Evolutionary conservation across 2,888 invertebrate species (phyloP).

Genomic region (Heliconius hortense): DNA sequence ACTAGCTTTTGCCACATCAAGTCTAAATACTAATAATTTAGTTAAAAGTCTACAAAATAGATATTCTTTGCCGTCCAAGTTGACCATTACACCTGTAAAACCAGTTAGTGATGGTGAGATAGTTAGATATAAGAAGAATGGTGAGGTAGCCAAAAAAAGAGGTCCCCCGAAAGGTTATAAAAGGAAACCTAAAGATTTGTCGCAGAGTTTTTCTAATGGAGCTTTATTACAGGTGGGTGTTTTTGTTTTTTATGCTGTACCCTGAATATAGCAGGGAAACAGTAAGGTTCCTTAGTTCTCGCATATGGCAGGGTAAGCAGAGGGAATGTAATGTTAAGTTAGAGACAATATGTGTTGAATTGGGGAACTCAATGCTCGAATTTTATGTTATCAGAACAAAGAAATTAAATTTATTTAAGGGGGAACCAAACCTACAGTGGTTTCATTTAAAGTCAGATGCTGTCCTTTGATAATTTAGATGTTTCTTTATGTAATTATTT

Average conservation of each 20-base stretch:
- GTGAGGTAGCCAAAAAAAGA: slow-evolving; percentile 72
- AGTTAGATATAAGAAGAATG: slow-evolving; percentile 75
- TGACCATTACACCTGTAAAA: slow-evolving; percentile 67
- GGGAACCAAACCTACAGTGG: background rate
- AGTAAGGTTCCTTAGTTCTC: too few relatives aligned
- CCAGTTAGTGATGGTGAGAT: slow-evolving; percentile 57
- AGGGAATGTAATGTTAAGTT: background rate
- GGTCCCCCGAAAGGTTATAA: slow-evolving; percentile 76
- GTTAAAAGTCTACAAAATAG: slow-evolving; percentile 66
- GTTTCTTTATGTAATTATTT: background rate
- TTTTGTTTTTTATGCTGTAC: background rate
- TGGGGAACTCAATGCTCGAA: background rate
- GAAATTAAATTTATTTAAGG: background rate
- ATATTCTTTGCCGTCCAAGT: slow-evolving; percentile 66
- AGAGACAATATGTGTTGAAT: background rate
- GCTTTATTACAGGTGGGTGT: slow-evolving; percentile 58
- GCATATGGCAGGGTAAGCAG: background rate
- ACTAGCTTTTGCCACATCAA: slow-evolving; percentile 57
- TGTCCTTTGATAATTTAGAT: too few relatives aligned
- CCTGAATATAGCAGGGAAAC: background rate
- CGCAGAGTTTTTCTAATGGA: slow-evolving; percentile 61
- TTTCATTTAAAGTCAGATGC: background rate
- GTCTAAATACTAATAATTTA: slow-evolving; percentile 58
- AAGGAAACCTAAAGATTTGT: slow-evolving; percentile 70
- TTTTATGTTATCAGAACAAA: background rate